phyloP scores from a whole-genome alignment of 2,113 vertebrate species.

The Fregata magnificens region DNA sequence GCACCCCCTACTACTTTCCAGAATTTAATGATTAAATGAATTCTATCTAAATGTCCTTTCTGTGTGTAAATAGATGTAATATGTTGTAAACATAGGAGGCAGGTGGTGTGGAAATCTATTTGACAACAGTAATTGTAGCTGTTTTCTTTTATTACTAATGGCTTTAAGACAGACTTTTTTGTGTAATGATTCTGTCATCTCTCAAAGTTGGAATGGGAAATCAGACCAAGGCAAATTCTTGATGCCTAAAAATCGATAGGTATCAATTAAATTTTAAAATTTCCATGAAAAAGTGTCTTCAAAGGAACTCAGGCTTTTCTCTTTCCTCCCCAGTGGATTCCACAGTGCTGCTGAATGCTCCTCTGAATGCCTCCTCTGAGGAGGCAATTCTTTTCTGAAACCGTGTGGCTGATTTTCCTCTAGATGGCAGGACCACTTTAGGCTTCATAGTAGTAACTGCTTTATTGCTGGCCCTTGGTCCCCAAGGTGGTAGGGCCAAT shows the following conservation, averaged over 20 bases:
- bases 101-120: background rate
- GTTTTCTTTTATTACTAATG: background rate
- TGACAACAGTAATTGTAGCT: background rate
- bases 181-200: background rate
- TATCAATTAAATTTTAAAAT: background rate
- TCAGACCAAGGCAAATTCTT: background rate
- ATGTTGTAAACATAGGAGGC: background rate
- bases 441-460: background rate
- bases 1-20: background rate
- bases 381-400: background rate
- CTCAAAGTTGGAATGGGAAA: background rate
- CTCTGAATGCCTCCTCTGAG: background rate
- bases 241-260: background rate
- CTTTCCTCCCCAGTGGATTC: background rate
- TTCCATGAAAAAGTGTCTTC: background rate
- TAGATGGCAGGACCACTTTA: background rate
- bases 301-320: background rate
- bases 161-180: background rate
- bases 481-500: background rate
- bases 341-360: background rate
- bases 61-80: background rate
- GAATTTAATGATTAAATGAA: background rate
- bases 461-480: background rate
- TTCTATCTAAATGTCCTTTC: background rate
- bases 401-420: background rate